phyloP scores from a whole-genome alignment of 2,113 vertebrate species.

The Dasyprocta punctata region DNA sequence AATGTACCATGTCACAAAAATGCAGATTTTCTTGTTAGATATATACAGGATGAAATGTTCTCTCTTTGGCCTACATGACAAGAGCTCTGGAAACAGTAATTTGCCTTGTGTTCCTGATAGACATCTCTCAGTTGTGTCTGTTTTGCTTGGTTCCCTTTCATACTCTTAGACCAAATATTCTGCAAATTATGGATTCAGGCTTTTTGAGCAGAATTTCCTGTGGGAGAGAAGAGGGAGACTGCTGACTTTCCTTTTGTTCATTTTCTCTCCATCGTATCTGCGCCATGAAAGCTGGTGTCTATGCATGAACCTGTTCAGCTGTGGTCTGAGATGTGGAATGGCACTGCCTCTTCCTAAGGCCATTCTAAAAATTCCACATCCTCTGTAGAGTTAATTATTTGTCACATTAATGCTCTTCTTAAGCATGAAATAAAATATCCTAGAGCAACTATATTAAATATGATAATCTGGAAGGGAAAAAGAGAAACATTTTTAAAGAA shows the following conservation, averaged over 20 bases:
- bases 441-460: conserved; percentile 20
- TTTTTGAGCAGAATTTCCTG: neutral
- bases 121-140: neutral
- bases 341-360: neutral
- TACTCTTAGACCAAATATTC: neutral
- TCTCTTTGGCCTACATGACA: neutral
- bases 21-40: neutral
- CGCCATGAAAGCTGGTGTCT: neutral
- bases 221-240: neutral
- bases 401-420: neutral
- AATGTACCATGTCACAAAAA: neutral
- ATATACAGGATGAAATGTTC: neutral
- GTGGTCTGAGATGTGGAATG: neutral
- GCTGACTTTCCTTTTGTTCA: neutral
- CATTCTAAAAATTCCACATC: neutral
- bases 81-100: neutral
- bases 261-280: neutral
- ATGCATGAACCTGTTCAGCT: neutral
- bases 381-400: conserved; percentile 40
- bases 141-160: neutral
- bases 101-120: neutral
- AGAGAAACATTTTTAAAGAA: neutral
- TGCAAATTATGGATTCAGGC: neutral
- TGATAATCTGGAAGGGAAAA: neutral
- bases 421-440: conserved; percentile 38